Conservation (phyloP, 1,140 invertebrate species). For the Dinothrombium tinctorium region DNA sequence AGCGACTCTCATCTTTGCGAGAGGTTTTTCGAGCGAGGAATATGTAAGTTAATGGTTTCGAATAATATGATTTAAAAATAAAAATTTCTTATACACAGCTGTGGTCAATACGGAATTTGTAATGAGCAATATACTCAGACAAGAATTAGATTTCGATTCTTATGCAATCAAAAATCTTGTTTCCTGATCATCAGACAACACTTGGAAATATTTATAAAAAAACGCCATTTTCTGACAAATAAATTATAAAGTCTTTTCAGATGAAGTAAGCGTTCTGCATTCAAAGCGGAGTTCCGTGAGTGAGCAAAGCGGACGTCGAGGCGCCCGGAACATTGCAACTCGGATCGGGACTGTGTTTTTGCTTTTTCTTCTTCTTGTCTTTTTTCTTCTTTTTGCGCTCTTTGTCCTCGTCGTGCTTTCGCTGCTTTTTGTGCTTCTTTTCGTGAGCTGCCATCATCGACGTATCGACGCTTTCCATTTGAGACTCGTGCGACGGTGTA, state of each 20-base stretch:
- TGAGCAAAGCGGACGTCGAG: too few species aligned
- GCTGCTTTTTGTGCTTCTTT: constrained; percentile 88
- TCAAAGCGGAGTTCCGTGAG: too few species aligned
- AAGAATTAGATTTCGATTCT: constrained; percentile 21
- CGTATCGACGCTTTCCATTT: constrained; percentile 24
- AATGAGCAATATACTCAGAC: constrained; percentile 24
- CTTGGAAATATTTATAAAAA: too few species aligned
- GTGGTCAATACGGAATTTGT: constrained; percentile 29
- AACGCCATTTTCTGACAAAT: too few species aligned
- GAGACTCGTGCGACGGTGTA: constrained; percentile 19
- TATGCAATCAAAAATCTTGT: constrained; percentile 12
- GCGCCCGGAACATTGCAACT: too few species aligned
- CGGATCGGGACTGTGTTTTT: constrained; percentile 3
- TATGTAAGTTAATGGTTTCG: constrained; percentile 25
- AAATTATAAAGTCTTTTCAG: too few species aligned
- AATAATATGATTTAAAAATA: not conserved
- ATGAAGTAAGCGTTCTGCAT: too few species aligned
- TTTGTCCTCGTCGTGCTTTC: constrained; percentile 75
- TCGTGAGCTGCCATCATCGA: constrained; percentile 41
- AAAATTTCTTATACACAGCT: constrained; percentile 19
- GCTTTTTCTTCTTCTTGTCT: constrained; percentile 41
- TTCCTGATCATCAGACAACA: too few species aligned
- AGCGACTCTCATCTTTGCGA: constrained; percentile 60
- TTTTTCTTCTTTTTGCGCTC: constrained; percentile 82
- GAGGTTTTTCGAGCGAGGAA: constrained; percentile 42